A percentile compares a stretch with the other conserved stretches of the same genome.
Evolutionary conservation across 2,113 vertebrate genomes (phyloP).

Genomic region (Ctenomys sociabilis): DNA sequence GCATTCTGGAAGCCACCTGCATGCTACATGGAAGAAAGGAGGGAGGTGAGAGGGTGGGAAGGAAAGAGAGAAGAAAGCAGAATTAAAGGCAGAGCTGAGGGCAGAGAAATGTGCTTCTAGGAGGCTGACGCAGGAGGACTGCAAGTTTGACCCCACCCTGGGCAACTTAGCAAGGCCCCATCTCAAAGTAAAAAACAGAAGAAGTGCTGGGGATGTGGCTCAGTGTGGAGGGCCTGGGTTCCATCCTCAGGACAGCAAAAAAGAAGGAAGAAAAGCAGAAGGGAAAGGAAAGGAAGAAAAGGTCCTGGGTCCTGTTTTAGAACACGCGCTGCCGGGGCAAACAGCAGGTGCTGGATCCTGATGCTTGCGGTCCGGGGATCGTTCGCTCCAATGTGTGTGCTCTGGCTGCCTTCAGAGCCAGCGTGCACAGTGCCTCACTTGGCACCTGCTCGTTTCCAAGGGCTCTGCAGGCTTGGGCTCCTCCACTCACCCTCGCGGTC

Average conservation of each 20-base stretch:
- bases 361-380: rapidly evolving
- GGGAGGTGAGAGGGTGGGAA: rapidly evolving
- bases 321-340: not conserved
- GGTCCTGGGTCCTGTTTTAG: not conserved
- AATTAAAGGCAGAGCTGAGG: not conserved
- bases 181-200: too few species aligned
- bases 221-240: too few species aligned
- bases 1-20: rapidly evolving
- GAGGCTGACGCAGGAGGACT: too few species aligned
- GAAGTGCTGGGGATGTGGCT: too few species aligned
- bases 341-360: not conserved
- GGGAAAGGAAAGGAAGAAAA: too few species aligned
- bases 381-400: rapidly evolving
- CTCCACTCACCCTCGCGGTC: rapidly evolving
- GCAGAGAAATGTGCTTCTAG: too few species aligned
- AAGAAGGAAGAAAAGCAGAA: not conserved
- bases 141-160: too few species aligned
- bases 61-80: not conserved
- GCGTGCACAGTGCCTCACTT: rapidly evolving
- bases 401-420: not conserved
- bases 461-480: not conserved
- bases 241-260: not conserved
- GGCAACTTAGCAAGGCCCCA: too few species aligned
- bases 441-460: rapidly evolving
- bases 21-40: not conserved